These are phyloP conservation scores for Ctenodactylus gundi DNA, from an alignment of 2,113 vertebrate genomes.

Conservation along the genomic window DNA sequence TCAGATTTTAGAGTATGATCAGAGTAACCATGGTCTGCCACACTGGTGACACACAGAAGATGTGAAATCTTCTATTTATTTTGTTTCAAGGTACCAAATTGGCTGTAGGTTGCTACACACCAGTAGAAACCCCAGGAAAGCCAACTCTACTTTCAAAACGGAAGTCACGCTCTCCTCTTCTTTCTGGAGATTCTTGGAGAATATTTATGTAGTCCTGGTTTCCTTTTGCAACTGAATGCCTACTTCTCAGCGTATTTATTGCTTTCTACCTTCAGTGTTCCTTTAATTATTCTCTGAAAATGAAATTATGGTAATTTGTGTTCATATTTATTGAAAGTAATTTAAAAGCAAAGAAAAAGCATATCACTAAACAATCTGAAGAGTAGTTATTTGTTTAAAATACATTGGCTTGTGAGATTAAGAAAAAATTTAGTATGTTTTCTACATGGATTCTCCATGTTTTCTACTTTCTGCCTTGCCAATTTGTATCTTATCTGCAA, in stretches of 20 bases:
- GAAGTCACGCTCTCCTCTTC: not conserved
- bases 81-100: not conserved
- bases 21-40: not conserved
- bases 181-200: not conserved
- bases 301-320: not conserved
- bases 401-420: not conserved
- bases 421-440: not conserved
- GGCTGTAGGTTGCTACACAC: not conserved
- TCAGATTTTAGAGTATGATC: not conserved
- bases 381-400: not conserved
- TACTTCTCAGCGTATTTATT: not conserved
- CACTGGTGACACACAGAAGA: not conserved
- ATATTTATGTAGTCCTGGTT: not conserved
- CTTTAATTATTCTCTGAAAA: not conserved
- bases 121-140: no score
- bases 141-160: not conserved
- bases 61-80: not conserved
- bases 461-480: accelerated
- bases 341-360: not conserved
- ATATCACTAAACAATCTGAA: not conserved
- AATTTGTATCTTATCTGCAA: not conserved
- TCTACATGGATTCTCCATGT: not conserved
- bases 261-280: not conserved
- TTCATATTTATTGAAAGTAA: not conserved
- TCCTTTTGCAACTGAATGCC: not conserved